Percentiles rank a stretch among this genome's conserved stretches.
phyloP scores from a whole-genome alignment of 2,797 vertebrate species.

The Simalia tracyae region DNA sequence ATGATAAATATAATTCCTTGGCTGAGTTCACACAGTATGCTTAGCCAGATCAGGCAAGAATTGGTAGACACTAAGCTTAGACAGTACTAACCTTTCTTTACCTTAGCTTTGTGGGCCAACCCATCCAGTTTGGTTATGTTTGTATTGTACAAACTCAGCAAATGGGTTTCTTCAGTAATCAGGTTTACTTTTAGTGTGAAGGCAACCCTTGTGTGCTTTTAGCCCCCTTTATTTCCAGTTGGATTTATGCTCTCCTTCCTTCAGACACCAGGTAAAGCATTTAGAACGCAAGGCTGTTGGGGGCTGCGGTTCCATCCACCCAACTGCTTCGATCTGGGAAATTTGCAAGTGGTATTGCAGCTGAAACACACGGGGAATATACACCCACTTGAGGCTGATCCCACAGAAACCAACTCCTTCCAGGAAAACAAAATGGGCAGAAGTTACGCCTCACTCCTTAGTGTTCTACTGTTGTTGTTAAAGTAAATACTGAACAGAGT shows the following conservation, averaged over 20 bases:
- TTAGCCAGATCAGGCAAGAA: not conserved
- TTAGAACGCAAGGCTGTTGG: not conserved
- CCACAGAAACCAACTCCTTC: not conserved
- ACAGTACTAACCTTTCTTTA: not conserved
- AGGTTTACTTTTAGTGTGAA: not conserved
- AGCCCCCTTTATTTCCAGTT: not conserved
- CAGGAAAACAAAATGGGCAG: not conserved
- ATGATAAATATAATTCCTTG: not conserved
- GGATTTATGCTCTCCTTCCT: not conserved
- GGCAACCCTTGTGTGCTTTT: not conserved
- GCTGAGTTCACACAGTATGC: not conserved
- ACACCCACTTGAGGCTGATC: not conserved
- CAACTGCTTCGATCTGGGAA: not conserved
- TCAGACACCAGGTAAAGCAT: not conserved
- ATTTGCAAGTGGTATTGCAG: not conserved
- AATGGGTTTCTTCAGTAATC: not conserved
- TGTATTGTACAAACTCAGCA: not conserved
- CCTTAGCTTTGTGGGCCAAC: not conserved
- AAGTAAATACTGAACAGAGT: not conserved
- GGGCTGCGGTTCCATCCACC: no score
- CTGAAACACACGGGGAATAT: no score
- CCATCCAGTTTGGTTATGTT: not conserved
- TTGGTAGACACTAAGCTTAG: not conserved
- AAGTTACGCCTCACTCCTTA: not conserved
- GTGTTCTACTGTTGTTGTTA: not conserved